These are phyloP conservation scores for Drosophila paranaensis DNA, from an alignment of 2,888 invertebrate genomes.

Conservation along the genomic window DNA sequence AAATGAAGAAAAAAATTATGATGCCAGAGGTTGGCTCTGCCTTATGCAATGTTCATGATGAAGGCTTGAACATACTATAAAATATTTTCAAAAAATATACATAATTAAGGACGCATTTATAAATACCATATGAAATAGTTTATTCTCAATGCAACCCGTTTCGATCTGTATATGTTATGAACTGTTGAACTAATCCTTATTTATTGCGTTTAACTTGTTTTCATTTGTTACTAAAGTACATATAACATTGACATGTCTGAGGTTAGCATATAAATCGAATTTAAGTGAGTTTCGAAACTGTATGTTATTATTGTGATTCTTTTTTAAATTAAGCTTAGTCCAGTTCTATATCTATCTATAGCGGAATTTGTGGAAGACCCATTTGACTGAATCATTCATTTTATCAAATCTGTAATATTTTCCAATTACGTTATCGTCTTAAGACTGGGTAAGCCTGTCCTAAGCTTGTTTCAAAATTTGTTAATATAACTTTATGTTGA, in stretches of 20 bases:
- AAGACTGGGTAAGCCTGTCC: no score
- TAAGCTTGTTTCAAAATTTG: no score
- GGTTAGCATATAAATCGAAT: background rate
- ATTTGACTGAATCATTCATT: no score
- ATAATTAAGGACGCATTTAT: background rate
- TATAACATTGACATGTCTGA: background rate
- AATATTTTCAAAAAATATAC: background rate
- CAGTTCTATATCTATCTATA: no score
- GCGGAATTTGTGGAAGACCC: no score
- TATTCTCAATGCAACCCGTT: background rate
- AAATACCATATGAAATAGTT: background rate
- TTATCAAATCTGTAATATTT: no score
- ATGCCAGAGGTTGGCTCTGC: constrained; percentile 41
- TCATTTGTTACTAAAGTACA: background rate
- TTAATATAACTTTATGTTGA: no score
- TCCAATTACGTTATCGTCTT: no score
- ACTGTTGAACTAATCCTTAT: background rate
- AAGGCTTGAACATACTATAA: constrained; percentile 40
- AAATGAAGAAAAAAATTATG: constrained; percentile 36
- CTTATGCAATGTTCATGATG: constrained; percentile 26
- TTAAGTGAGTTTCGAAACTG: background rate
- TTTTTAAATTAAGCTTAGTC: no score
- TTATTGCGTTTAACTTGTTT: background rate
- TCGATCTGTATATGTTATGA: background rate
- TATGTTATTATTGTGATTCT: background rate